Evolutionary conservation across 2,888 invertebrate genomes (phyloP), one percentile per base, ranked within the genome.

Genomic region (Thalpophila matura): DNA sequence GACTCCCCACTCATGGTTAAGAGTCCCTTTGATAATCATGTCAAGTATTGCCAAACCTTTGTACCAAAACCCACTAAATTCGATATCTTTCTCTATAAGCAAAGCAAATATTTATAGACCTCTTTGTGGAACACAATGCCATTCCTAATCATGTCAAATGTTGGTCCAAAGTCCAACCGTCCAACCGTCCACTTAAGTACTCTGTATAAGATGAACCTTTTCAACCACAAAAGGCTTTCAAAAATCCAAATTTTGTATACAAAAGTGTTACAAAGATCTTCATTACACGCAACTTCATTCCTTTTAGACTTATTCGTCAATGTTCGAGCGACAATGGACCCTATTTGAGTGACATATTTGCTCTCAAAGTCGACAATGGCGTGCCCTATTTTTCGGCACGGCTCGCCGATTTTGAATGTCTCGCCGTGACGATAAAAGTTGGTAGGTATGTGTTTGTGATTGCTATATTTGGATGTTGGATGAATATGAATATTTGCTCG

Each of bases 331-430:
- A 79, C 79, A 78, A 79, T 70, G 35, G 65, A 16, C 24, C 33
- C 70, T 47, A 65, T 76, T 65, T 10, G 33, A 38, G 49, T 69
- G 69, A 79, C 66, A 59, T 79, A 77, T 77, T 67, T 62, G 66
- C 69, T 73, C 56, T 73, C 46, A 51, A 49, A 65, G 51, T 58
- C 35, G 26, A 69, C 57, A 74, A 72, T 74, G 37, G 43, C 31
- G 35, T 51, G 58, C n/a, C 31, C 55, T 43, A 63, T 63, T 72
- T 72, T 74, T 37, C 24, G 33, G 24, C 18, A 29, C 22, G 31
- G 47, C n/a, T 42, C 16, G 31, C 45, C 67, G 42, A 43, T 51
- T 65, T 58, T 37, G 47, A 22, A 35, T n/a, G 16, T 9, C 16
- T 42, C 37, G 3, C 51, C 35, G 40, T 51, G 27, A 40, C 45